Evolutionary conservation across 2,888 invertebrate species (phyloP), one percentile per base, ranked within the genome.

Genomic region (Pseudococcus jackbeardsleyi): DNA sequence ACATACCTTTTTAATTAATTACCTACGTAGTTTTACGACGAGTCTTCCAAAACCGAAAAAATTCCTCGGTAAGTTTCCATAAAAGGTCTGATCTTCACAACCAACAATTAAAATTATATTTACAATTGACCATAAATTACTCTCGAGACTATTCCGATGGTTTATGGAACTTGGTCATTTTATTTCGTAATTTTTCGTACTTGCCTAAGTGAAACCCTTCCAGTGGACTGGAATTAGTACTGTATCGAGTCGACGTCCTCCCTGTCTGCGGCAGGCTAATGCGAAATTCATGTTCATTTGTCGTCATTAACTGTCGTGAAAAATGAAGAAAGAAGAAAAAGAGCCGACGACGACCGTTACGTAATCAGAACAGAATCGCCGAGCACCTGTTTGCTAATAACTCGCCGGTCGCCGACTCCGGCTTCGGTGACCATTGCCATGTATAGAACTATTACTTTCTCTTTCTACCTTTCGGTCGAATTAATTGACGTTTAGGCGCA

Each of bases 401-500:
- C 79, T 82, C 33, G 79, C 79, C 79, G 79, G 46, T 82, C 79
- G 46, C 11, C 79, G 79, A 82, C 79, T 39, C 6, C 77, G 68
- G 8, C 54, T 64, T 64, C 17, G 17, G 26, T 82, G 79, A 82
- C 79, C 79, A 82, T 82, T 82, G 79, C 79, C 79, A 46, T 82
- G 77, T 39, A 46, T 46, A 46, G 79, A 46, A 17, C 72, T 39
- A 72, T 82, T 46, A 82, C 79, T 82, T 82, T 82, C 79, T 82
- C 79, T 82, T 82, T 82, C 72, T 72, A 77, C 77, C 19, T 64
- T 22, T 33, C 39, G 72, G 72, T 33, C 72, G 72, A 82, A 82
- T 82, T 82, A 82, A 82, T 82, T 82, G 79, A 82, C 79, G 79
- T 82, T 82, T 82, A 82, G 79, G 79, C 79, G 79, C 79, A 82